A percentile compares a stretch with the other conserved stretches of the same genome.
These are phyloP conservation scores for Turnix velox DNA, from an alignment of 2,113 vertebrate genomes.

Conservation along the genomic window DNA sequence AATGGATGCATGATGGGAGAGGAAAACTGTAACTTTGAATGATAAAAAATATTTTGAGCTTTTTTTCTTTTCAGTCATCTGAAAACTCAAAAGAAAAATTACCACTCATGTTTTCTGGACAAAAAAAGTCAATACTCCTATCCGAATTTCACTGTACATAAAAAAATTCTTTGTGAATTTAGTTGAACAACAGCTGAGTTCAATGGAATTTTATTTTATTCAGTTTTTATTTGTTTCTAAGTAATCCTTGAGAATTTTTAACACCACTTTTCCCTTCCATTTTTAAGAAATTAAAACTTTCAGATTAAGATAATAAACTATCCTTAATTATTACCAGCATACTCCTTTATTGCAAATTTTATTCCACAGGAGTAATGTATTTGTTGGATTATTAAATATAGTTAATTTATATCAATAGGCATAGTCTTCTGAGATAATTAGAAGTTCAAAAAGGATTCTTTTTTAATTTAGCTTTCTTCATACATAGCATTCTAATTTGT, in stretches of 20 bases:
- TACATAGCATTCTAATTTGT: not conserved
- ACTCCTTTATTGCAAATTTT: not conserved
- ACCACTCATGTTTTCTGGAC: not conserved
- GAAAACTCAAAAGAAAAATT: not conserved
- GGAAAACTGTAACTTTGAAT: not conserved
- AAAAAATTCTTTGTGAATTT: not conserved
- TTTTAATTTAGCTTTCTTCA: not conserved
- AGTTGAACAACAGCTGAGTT: not conserved
- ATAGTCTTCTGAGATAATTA: not conserved
- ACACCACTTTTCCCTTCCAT: not conserved
- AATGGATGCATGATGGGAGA: not conserved
- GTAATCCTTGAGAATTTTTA: not conserved
- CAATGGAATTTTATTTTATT: not conserved
- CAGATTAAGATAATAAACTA: not conserved
- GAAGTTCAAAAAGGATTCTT: not conserved
- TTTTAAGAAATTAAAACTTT: not conserved
- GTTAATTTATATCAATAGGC: not conserved
- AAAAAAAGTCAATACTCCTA: not conserved
- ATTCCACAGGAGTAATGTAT: not conserved
- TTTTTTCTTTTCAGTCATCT: not conserved
- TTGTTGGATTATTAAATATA: not conserved
- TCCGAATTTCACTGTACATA: not conserved
- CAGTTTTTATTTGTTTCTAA: not conserved
- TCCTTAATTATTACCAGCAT: not conserved
- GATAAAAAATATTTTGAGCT: not conserved